Evolutionary conservation across 2,888 invertebrate genomes (phyloP), one percentile per base, ranked within the genome.

Genomic region (Agrotis segetum): DNA sequence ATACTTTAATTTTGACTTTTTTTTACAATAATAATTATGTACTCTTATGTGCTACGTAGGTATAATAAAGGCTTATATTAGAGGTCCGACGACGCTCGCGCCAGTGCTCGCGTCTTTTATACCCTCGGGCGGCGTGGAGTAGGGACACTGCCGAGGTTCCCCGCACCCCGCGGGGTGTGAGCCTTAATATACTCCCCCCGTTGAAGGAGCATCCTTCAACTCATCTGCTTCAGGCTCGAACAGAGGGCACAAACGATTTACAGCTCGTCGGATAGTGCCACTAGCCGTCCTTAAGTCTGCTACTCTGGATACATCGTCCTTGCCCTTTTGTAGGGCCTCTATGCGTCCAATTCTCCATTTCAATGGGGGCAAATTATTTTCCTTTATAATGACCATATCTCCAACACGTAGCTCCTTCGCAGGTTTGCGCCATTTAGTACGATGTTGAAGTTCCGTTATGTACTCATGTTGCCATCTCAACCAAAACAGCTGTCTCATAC

Each of bases 381-480:
- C 67, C 60, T 67, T 67, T 5, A 60, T 67, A 3, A 67, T 50
- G 13, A 67, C 59, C 52, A 67, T 59, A 52, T 52, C 52, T 21
- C 52, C 52, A 21, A 52, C 14, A 14, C 21, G 21, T 3, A 24
- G 21, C 14, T 9, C 7, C 4, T 29, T 17, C 19, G n/a, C 53
- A 5, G 47, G 47, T 47, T 68, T 61, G 14, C 61, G 60, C 61
- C 49, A 68, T 62, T 68, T 68, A 2, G 61, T 68, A 17, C 67
- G 67, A 14, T 67, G 67, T 46, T 67, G 67, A 16, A 67, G 67
- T 24, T 67, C 67, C 24, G 19, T 59, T 11, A 66, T 34, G 21
- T 67, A 59, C 34, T 67, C 67, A 14, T 67, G 67, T 29, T 60
- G 67, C 67, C 61, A 67, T 34, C 67, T 61, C 67, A 60, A 60